Conservation (phyloP, 2,113 vertebrate species). For the Ptyas mucosa region DNA sequence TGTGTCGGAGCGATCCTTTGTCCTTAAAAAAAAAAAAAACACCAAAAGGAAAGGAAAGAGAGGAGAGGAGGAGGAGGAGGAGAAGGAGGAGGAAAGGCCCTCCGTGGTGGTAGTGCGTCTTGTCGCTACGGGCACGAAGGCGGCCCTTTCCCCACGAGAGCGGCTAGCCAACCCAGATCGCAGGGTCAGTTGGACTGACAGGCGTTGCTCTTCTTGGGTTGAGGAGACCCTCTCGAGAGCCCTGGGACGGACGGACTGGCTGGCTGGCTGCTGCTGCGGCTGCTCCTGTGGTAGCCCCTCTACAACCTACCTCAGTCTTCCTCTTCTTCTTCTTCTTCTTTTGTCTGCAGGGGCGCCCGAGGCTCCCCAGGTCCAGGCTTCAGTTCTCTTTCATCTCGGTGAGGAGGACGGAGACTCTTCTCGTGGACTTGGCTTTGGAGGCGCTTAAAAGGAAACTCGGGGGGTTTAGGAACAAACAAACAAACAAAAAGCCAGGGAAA, state of each 20-base stretch:
- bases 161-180: conserved; percentile 66
- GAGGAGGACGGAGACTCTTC: conserved; percentile 74
- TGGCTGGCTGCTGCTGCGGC: background rate
- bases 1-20: conserved; percentile 55
- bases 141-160: conserved; percentile 59
- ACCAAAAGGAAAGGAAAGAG: conserved; percentile 50
- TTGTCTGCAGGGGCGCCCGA: conserved; percentile 78
- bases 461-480: background rate
- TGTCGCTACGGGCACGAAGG: conserved; percentile 63
- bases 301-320: conserved; percentile 80
- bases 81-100: background rate
- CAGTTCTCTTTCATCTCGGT: conserved; percentile 71
- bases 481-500: background rate
- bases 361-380: conserved; percentile 69
- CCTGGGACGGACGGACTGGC: conserved; percentile 52
- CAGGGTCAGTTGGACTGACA: conserved; percentile 68
- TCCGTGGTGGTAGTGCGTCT: conserved; percentile 64
- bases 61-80: background rate
- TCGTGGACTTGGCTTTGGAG: conserved; percentile 81
- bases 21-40: conserved; percentile 24
- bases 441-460: conserved; percentile 73
- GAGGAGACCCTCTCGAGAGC: conserved; percentile 65
- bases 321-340: conserved; percentile 68
- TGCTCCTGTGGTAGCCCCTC: conserved; percentile 62
- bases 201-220: conserved; percentile 72